These are phyloP conservation scores for Ooceraea biroi DNA, from an alignment of 1,140 invertebrate genomes.

Conservation along the genomic window DNA sequence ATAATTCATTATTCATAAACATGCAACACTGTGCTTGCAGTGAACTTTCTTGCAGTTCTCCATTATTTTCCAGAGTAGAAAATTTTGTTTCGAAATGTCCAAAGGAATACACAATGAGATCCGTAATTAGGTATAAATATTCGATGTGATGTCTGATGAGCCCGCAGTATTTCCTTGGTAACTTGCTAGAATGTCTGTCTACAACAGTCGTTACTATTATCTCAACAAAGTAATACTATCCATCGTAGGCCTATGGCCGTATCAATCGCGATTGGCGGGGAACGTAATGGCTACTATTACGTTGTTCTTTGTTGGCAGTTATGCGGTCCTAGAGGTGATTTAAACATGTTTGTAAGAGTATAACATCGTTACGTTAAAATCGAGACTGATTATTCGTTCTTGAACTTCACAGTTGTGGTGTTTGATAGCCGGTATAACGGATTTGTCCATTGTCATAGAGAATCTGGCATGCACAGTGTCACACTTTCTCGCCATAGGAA, in stretches of 20 bases:
- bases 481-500: neutral
- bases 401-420: neutral
- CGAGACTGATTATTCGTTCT: neutral
- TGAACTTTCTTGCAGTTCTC: too few species aligned
- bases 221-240: conserved; percentile 6
- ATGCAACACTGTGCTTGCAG: too few species aligned
- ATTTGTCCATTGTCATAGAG: conserved; percentile 30
- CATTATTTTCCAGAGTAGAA: too few species aligned
- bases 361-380: neutral
- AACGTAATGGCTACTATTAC: neutral
- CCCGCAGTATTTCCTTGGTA: neutral
- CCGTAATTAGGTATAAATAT: neutral
- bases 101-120: neutral
- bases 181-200: conserved; percentile 11
- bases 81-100: too few species aligned
- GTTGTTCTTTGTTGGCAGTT: conserved; percentile 8
- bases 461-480: neutral
- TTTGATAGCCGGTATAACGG: conserved; percentile 12
- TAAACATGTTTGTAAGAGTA: neutral
- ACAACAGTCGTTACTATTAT: conserved; percentile 40
- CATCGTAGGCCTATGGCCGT: conserved; percentile 32
- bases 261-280: conserved; percentile 19
- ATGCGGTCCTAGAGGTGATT: neutral
- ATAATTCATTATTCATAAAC: too few species aligned
- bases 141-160: neutral